phyloP scores from a whole-genome alignment of 2,888 invertebrate species.

The Dicyrtomina minuta region DNA sequence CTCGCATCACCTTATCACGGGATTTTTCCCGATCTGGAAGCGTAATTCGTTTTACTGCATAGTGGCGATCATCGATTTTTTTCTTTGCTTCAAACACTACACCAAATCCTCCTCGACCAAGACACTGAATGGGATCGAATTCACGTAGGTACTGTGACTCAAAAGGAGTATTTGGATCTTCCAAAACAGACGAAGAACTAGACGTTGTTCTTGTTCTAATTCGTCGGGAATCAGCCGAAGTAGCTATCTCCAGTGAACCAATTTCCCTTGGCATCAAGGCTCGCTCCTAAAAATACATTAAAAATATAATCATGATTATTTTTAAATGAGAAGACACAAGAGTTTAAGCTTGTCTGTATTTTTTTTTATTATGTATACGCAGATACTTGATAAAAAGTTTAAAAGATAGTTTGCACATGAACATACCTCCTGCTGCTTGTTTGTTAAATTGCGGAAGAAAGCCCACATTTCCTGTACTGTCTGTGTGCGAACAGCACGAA shows the following conservation, averaged over 20 bases:
- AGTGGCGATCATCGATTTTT: conserved; percentile 88
- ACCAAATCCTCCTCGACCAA: conserved; percentile 92
- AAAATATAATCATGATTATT: conserved; percentile 1
- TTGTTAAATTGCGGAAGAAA: conserved; percentile 42
- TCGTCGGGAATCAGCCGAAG: conserved; percentile 1
- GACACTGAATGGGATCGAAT: conserved; percentile 76
- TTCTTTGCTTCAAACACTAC: conserved; percentile 93
- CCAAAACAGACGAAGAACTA: conserved; percentile 38
- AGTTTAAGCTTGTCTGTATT: too few species aligned
- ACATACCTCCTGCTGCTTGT: conserved; percentile 41
- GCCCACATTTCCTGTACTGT: conserved; percentile 48
- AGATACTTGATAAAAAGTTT: too few species aligned
- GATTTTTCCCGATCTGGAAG: conserved; percentile 80
- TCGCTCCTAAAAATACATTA: conserved; percentile 1
- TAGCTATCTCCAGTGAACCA: conserved; percentile 5
- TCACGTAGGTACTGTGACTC: conserved; percentile 76
- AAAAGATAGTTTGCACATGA: too few species aligned
- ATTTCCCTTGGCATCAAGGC: conserved; percentile 22
- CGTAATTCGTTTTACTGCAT: conserved; percentile 92
- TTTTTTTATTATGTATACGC: too few species aligned
- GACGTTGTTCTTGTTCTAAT: conserved; percentile 38
- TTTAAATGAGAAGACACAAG: too few species aligned
- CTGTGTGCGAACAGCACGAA: conserved; percentile 45
- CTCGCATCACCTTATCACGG: conserved; percentile 84
- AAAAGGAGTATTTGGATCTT: conserved; percentile 55